A percentile compares a stretch with the other conserved stretches of the same genome.
These are phyloP conservation scores for Cottoperca gobio DNA, from an alignment of 2,797 vertebrate species.

Conservation along the genomic window DNA sequence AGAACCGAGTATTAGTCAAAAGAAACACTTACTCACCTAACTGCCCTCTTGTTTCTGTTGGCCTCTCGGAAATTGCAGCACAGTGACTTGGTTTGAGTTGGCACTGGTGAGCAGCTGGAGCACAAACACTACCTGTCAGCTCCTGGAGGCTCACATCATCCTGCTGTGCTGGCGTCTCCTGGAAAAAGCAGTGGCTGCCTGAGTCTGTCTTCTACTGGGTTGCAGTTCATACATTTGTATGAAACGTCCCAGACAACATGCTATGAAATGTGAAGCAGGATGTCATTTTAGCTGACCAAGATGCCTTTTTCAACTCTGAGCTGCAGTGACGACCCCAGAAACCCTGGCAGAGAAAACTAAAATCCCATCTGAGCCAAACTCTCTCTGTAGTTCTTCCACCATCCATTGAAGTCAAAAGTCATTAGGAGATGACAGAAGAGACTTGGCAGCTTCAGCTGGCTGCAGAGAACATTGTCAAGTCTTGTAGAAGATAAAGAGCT, in stretches of 20 bases:
- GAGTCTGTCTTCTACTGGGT: constrained; percentile 21
- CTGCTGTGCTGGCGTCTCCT: constrained; percentile 16
- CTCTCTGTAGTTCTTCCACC: constrained; percentile 26
- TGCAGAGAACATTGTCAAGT: constrained; percentile 21
- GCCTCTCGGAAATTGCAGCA: constrained; percentile 36
- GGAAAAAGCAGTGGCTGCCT: constrained; percentile 37
- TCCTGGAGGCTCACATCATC: constrained; percentile 53
- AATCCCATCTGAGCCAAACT: constrained; percentile 28
- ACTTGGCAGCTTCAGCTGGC: constrained; percentile 27
- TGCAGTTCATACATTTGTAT: constrained; percentile 4
- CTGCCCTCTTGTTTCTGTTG: constrained; percentile 62
- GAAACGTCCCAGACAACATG: constrained; percentile 10
- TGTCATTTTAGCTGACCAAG: constrained; percentile 11
- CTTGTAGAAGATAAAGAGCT: constrained; percentile 34
- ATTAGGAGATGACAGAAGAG: constrained; percentile 39
- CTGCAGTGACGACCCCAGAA: constrained; percentile 18
- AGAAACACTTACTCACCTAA: constrained; percentile 42
- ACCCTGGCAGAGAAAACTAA: background rate
- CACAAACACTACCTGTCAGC: constrained; percentile 74
- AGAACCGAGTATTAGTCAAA: constrained; percentile 32
- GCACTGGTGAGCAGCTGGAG: constrained; percentile 53
- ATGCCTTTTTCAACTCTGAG: constrained; percentile 22
- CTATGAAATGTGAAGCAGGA: constrained; percentile 23
- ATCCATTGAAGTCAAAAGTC: constrained; percentile 43
- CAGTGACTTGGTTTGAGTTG: constrained; percentile 66